Percentiles rank a stretch among this genome's conserved stretches.
Conservation (phyloP, 2,113 vertebrate species). For the Gracilinanus agilis region DNA sequence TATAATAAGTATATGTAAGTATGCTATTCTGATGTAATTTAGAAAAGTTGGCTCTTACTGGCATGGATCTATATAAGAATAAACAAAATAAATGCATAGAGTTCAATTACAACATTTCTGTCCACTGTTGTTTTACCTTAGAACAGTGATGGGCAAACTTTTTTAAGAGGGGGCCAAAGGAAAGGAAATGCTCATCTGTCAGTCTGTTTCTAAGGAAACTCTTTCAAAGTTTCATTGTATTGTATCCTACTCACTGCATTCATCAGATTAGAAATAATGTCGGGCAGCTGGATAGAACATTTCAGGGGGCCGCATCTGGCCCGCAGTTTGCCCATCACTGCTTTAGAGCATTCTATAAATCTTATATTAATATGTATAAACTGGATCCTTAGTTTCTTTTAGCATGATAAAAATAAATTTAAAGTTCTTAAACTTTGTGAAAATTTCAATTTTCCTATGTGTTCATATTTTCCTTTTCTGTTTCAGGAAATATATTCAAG, state of each 20-base stretch:
- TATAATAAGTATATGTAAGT: not conserved
- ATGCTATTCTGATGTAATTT: not conserved
- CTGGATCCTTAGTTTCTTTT: not conserved
- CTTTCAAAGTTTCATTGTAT: too few relatives aligned
- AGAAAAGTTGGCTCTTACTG: not conserved
- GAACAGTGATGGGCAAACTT: too few relatives aligned
- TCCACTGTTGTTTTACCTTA: not conserved
- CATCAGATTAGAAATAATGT: too few relatives aligned
- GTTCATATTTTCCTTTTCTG: conserved; percentile 17
- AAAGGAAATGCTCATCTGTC: too few relatives aligned
- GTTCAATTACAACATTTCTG: not conserved
- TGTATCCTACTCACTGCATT: too few relatives aligned
- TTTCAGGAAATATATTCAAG: conserved; percentile 95
- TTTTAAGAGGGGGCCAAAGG: too few relatives aligned
- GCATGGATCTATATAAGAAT: not conserved
- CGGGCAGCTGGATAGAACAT: too few relatives aligned
- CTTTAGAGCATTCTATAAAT: not conserved
- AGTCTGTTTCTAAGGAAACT: too few relatives aligned
- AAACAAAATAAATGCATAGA: not conserved
- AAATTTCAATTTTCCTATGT: not conserved
- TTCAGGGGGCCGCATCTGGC: too few relatives aligned
- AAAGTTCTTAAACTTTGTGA: not conserved
- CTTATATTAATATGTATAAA: not conserved
- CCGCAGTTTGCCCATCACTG: too few relatives aligned
- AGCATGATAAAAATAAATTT: not conserved